Conservation (phyloP, 2,113 vertebrate genomes). For the Hiodon alosoides region DNA sequence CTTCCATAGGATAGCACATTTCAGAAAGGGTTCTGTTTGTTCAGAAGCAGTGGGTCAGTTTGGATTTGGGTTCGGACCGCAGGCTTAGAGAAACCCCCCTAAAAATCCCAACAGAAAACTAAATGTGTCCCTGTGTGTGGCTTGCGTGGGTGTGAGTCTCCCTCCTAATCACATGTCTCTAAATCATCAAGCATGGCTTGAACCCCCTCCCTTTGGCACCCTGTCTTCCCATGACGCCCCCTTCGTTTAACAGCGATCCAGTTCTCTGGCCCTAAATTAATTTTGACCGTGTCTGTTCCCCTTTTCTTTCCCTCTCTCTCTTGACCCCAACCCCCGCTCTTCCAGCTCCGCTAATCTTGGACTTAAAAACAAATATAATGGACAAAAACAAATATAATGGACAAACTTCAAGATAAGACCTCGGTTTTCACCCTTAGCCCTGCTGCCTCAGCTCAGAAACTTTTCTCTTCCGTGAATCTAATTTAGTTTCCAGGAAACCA, state of each 20-base stretch:
- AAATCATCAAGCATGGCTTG: neutral
- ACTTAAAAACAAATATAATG: constrained; percentile 59
- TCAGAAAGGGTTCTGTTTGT: constrained; percentile 22
- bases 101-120: neutral
- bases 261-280: constrained; percentile 27
- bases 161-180: neutral
- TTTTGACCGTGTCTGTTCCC: neutral
- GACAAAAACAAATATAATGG: constrained; percentile 59
- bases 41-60: constrained; percentile 12
- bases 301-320: neutral
- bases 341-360: constrained; percentile 46
- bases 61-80: neutral
- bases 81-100: neutral
- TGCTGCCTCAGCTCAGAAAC: constrained; percentile 44
- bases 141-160: neutral
- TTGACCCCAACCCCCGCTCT: constrained; percentile 12
- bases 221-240: neutral
- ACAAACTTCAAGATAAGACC: constrained; percentile 68
- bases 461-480: constrained; percentile 37
- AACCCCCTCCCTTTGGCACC: neutral
- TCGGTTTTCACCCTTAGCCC: constrained; percentile 47
- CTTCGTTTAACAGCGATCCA: constrained; percentile 18
- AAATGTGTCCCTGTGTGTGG: neutral
- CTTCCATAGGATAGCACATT: constrained; percentile 27
- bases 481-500: constrained; percentile 48